Evolutionary conservation across 2,888 invertebrate genomes (phyloP).

Genomic region (Eilema depressum): DNA sequence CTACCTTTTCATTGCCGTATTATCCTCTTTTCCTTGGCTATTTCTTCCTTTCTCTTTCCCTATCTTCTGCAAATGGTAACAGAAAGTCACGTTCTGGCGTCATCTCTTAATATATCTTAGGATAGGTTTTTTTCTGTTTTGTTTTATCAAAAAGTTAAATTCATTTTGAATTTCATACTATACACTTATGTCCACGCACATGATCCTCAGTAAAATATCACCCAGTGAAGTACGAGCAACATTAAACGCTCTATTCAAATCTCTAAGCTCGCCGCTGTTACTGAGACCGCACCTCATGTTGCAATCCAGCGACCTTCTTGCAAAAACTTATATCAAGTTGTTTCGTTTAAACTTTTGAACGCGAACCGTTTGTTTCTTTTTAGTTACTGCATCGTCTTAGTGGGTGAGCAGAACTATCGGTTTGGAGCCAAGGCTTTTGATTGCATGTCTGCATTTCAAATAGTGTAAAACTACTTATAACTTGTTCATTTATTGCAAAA

Average conservation of each 20-base stretch:
- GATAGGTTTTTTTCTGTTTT: not conserved
- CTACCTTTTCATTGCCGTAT: too few species aligned
- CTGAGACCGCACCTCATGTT: constrained; percentile 48
- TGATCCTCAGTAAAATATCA: not conserved
- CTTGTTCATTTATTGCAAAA: not conserved
- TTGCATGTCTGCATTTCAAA: constrained; percentile 8
- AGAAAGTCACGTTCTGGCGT: not conserved
- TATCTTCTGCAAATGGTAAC: not conserved
- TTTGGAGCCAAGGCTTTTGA: constrained; percentile 5
- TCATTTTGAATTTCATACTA: not conserved
- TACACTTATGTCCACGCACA: not conserved
- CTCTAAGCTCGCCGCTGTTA: constrained; percentile 28
- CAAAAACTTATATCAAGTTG: constrained; percentile 62
- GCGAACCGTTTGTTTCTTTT: constrained; percentile 49
- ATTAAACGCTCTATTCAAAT: not conserved
- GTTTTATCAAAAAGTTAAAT: not conserved
- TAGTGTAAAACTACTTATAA: not conserved
- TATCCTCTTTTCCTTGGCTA: too few species aligned
- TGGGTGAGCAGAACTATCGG: not conserved
- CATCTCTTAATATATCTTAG: too few species aligned
- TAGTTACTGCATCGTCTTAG: constrained; percentile 5
- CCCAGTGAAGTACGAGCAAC: not conserved
- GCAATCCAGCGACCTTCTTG: constrained; percentile 74
- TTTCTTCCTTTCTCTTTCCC: too few species aligned
- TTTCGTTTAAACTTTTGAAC: constrained; percentile 57